phyloP scores from a whole-genome alignment of 2,113 vertebrate genomes.

The Psephotus haematonotus region DNA sequence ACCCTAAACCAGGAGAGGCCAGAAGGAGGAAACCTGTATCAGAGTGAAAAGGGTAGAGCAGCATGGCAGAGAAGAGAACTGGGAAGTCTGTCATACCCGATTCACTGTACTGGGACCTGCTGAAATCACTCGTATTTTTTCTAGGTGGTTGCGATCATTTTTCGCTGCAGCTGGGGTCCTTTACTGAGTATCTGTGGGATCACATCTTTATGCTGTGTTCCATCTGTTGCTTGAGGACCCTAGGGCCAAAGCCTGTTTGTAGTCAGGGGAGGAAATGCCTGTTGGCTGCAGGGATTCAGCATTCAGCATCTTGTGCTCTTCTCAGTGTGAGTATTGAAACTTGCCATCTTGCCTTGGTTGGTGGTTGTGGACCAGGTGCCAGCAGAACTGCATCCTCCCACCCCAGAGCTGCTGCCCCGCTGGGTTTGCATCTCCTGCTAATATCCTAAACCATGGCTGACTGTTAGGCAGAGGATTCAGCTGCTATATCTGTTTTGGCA shows the following conservation, averaged over 20 bases:
- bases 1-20: not conserved
- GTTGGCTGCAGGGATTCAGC: not conserved
- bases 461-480: not conserved
- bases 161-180: not conserved
- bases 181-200: not conserved
- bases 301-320: not conserved
- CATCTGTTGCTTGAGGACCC: not conserved
- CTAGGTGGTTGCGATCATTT: not conserved
- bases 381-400: not conserved
- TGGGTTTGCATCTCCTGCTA: slow-evolving; percentile 11
- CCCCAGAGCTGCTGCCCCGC: not conserved
- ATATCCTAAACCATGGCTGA: not conserved
- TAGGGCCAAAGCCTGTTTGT: not conserved
- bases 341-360: not conserved
- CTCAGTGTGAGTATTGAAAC: not conserved
- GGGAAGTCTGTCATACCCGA: not conserved
- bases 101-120: not conserved
- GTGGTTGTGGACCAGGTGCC: not conserved
- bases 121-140: not conserved
- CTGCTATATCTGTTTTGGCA: not conserved
- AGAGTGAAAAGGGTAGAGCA: not conserved
- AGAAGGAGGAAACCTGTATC: not conserved
- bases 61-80: not conserved
- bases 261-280: not conserved
- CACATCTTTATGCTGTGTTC: not conserved